Evolutionary conservation across 2,797 vertebrate genomes (phyloP).

Genomic region (Geotrypetes seraphini): DNA sequence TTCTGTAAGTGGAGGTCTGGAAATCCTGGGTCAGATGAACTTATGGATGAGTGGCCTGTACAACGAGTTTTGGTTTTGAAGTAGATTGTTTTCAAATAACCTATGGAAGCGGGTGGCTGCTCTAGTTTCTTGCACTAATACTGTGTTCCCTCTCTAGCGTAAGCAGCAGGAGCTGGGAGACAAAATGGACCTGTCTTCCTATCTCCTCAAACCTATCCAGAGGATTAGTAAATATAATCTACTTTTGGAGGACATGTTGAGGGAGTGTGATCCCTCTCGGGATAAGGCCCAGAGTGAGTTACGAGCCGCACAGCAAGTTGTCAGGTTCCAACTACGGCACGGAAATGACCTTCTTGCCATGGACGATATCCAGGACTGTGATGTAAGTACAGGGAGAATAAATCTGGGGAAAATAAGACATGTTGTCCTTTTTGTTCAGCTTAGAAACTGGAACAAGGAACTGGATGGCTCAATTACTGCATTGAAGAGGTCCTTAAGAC

Average conservation of each 20-base stretch:
- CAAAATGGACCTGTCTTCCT: slow-evolving; percentile 70
- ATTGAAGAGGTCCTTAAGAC: too few relatives aligned
- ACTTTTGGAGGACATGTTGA: slow-evolving; percentile 65
- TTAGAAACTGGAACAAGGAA: too few relatives aligned
- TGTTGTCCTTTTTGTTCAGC: too few relatives aligned
- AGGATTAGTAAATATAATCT: slow-evolving; percentile 73
- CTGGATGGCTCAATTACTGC: too few relatives aligned
- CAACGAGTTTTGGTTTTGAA: too few relatives aligned
- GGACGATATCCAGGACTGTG: slow-evolving; percentile 68
- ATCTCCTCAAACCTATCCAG: slow-evolving; percentile 70
- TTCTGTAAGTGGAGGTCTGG: too few relatives aligned
- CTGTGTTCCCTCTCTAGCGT: slow-evolving; percentile 43
- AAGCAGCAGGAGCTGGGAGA: slow-evolving; percentile 60
- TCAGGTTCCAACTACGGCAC: slow-evolving; percentile 67
- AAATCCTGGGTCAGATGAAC: too few relatives aligned
- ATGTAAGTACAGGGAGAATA: slow-evolving; percentile 47
- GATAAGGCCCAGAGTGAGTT: slow-evolving; percentile 49
- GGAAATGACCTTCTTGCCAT: slow-evolving; percentile 71
- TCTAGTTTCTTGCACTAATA: too few relatives aligned
- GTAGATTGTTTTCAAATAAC: too few relatives aligned
- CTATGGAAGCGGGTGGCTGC: too few relatives aligned
- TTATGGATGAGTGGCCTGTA: too few relatives aligned
- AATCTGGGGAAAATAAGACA: background rate
- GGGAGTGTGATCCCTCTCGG: slow-evolving; percentile 39
- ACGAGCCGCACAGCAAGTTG: slow-evolving; percentile 55